These are phyloP conservation scores for Bombus terrestris DNA, from an alignment of 1,140 invertebrate species.

Conservation along the genomic window DNA sequence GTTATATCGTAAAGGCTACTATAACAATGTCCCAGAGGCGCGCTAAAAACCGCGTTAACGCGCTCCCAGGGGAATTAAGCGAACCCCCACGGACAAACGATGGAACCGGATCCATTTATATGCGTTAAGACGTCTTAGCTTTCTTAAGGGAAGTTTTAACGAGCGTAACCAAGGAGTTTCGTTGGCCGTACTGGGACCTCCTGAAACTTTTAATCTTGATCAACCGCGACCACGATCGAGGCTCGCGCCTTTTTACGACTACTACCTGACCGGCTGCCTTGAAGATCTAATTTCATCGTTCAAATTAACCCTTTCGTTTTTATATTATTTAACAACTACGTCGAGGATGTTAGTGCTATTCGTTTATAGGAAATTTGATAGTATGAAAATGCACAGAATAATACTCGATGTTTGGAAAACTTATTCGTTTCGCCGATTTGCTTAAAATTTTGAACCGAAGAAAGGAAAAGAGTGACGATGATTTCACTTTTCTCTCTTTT, in stretches of 20 bases:
- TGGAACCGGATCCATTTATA: constrained; percentile 54
- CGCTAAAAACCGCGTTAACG: constrained; percentile 8
- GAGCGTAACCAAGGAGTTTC: constrained; percentile 36
- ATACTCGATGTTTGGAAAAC: too few relatives aligned
- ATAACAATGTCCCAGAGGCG: neutral
- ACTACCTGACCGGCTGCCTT: neutral
- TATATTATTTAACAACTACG: neutral
- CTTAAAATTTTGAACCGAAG: too few relatives aligned
- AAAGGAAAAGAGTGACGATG: too few relatives aligned
- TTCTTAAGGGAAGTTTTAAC: constrained; percentile 60
- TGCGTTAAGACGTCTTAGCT: constrained; percentile 53
- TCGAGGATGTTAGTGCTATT: too few relatives aligned
- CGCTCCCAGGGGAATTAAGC: constrained; percentile 2
- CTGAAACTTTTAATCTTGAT: constrained; percentile 61
- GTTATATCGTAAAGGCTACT: neutral
- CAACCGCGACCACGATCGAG: constrained; percentile 38
- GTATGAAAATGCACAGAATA: too few relatives aligned
- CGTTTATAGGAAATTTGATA: too few relatives aligned
- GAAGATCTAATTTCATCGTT: constrained; percentile 37
- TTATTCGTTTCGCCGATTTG: too few relatives aligned
- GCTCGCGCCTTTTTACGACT: constrained; percentile 4
- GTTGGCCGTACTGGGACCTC: neutral
- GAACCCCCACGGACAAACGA: neutral
- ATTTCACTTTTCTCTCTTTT: too few relatives aligned
- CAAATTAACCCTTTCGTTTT: neutral